These are phyloP conservation scores for Zaprionus kolodkinae DNA, from an alignment of 1,140 invertebrate species.

Conservation along the genomic window DNA sequence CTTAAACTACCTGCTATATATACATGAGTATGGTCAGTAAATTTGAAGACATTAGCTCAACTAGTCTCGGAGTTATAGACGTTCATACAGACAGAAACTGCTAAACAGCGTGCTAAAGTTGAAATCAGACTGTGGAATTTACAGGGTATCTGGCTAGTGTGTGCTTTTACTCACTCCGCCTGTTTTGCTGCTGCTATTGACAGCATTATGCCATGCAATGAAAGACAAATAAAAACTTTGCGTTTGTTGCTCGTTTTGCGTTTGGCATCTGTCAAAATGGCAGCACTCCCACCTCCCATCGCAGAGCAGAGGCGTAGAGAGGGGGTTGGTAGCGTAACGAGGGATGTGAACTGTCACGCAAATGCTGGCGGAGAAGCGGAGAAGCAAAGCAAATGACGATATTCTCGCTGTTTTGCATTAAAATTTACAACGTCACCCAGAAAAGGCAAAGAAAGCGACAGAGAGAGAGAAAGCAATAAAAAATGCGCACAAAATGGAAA, in stretches of 20 bases:
- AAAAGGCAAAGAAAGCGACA: slow-evolving; percentile 24
- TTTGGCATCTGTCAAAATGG: slow-evolving; percentile 78
- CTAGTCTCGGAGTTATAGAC: too few relatives aligned
- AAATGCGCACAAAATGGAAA: slow-evolving; percentile 64
- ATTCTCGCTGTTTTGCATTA: slow-evolving; percentile 63
- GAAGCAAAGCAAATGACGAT: slow-evolving; percentile 49
- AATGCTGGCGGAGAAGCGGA: slow-evolving; percentile 58
- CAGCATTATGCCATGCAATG: slow-evolving; percentile 57
- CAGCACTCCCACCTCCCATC: slow-evolving; percentile 40
- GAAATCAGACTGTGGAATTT: too few relatives aligned
- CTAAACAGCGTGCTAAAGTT: too few relatives aligned
- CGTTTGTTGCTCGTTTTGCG: slow-evolving; percentile 69
- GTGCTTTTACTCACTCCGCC: not conserved
- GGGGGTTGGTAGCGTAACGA: not conserved
- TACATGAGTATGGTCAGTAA: too few relatives aligned
- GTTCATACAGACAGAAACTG: too few relatives aligned
- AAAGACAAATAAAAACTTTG: slow-evolving; percentile 72
- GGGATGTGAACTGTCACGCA: slow-evolving; percentile 57
- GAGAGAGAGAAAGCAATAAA: slow-evolving; percentile 10
- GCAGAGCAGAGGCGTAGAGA: too few relatives aligned
- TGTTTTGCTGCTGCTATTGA: slow-evolving; percentile 27
- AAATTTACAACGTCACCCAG: slow-evolving; percentile 62
- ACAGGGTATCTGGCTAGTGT: not conserved
- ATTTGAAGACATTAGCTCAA: too few relatives aligned
- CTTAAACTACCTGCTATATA: too few relatives aligned